Evolutionary conservation across 2,113 vertebrate species (phyloP).

Genomic region (Pyrgilauda ruficollis): DNA sequence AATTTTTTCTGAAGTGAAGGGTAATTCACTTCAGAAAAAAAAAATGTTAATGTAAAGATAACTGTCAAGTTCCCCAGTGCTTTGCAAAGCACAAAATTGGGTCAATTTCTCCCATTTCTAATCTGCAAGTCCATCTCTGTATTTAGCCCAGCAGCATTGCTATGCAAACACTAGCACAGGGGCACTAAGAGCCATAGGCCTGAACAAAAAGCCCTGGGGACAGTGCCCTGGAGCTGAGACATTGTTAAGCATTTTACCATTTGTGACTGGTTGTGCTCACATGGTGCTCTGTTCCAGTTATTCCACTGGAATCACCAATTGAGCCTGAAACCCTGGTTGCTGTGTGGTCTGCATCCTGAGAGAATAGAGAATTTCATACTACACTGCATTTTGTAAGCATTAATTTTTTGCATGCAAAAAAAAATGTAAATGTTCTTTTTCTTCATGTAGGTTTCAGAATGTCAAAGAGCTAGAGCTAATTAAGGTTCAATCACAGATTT

Average conservation of each 20-base stretch:
- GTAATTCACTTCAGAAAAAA: not conserved
- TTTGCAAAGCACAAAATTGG: not conserved
- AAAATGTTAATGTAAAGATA: not conserved
- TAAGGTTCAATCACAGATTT: slow-evolving; percentile 47
- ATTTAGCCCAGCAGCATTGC: not conserved
- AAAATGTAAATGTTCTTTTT: slow-evolving; percentile 49
- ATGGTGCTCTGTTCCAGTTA: slow-evolving; percentile 33
- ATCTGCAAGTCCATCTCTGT: not conserved
- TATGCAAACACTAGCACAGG: not conserved
- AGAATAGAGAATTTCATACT: slow-evolving; percentile 52
- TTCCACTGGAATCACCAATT: slow-evolving; percentile 32
- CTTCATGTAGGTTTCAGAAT: slow-evolving; percentile 42
- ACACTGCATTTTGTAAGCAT: slow-evolving; percentile 55
- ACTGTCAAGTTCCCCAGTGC: not conserved
- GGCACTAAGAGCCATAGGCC: not conserved
- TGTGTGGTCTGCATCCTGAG: slow-evolving; percentile 44
- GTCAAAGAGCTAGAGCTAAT: slow-evolving; percentile 37
- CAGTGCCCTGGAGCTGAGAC: not conserved
- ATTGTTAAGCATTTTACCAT: slow-evolving; percentile 54
- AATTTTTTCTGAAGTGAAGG: not conserved
- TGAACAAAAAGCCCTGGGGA: slow-evolving; percentile 11
- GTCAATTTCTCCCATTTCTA: not conserved
- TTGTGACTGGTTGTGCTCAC: slow-evolving; percentile 36
- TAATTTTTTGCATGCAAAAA: slow-evolving; percentile 44
- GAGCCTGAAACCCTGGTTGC: slow-evolving; percentile 40